Percentiles rank a stretch among this genome's conserved stretches.
Conservation (phyloP, 2,797 vertebrate genomes). For the Pseudotriccus pelzelni region DNA sequence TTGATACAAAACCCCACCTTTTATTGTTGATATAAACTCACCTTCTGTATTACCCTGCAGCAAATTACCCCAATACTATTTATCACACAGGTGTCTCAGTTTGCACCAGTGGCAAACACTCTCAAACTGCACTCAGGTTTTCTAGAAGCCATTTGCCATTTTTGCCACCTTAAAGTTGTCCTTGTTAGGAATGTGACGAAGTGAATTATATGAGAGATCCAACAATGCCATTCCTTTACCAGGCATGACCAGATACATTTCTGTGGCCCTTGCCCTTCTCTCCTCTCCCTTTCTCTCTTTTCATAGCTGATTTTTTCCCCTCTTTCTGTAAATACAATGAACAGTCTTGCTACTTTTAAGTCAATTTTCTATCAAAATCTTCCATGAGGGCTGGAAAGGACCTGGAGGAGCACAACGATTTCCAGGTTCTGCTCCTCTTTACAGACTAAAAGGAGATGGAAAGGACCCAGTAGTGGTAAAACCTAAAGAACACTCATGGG, state of each 20-base stretch:
- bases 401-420: neutral
- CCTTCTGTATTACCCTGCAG: neutral
- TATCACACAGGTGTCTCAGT: neutral
- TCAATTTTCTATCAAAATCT: neutral
- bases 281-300: neutral
- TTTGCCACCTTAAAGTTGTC: neutral
- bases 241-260: neutral
- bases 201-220: neutral
- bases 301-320: neutral
- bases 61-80: neutral
- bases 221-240: neutral
- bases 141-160: neutral
- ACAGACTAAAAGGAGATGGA: neutral
- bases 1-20: rapidly evolving
- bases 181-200: neutral
- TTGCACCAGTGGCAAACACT: neutral
- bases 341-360: neutral
- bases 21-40: neutral
- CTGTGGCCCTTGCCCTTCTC: neutral
- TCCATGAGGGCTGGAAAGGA: neutral
- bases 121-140: neutral
- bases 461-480: neutral
- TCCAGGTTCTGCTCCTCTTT: neutral
- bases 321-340: neutral
- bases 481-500: neutral